A percentile compares a stretch with the other conserved stretches of the same genome.
Evolutionary conservation across 2,113 vertebrate species (phyloP).

Genomic region (Reinhardtius hippoglossoides): DNA sequence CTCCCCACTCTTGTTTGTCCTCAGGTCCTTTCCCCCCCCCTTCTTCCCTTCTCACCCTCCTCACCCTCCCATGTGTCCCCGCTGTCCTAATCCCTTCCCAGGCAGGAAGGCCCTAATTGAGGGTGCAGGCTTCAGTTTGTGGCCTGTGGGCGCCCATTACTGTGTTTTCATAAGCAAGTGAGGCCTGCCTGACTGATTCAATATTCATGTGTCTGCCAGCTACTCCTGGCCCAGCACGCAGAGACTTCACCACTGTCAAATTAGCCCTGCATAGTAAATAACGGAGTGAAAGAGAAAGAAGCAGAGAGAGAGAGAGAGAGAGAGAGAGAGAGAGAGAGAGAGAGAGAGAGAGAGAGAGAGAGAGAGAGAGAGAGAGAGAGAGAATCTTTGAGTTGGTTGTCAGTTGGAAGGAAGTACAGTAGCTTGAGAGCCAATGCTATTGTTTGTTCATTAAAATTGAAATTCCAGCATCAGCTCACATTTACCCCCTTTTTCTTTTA

Average conservation of each 20-base stretch:
- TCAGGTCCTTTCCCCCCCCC: slow-evolving; percentile 81
- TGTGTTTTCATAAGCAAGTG: slow-evolving; percentile 90
- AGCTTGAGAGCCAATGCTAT: slow-evolving; percentile 68
- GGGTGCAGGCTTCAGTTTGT: slow-evolving; percentile 89
- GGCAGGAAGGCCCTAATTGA: slow-evolving; percentile 89
- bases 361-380: slow-evolving; percentile 49
- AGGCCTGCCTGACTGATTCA: slow-evolving; percentile 88
- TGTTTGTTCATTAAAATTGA: slow-evolving; percentile 77
- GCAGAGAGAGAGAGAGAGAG: slow-evolving; percentile 11
- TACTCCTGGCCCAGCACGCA: slow-evolving; percentile 83
- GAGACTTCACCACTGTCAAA: slow-evolving; percentile 84
- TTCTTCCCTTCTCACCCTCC: slow-evolving; percentile 80
- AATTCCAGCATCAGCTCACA: slow-evolving; percentile 63
- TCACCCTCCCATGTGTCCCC: slow-evolving; percentile 84
- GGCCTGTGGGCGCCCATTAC: slow-evolving; percentile 89
- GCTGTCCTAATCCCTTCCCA: slow-evolving; percentile 87
- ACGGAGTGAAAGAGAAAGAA: slow-evolving; percentile 60
- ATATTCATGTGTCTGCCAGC: slow-evolving; percentile 90
- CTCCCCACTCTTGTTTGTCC: slow-evolving; percentile 81
- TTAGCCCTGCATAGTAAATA: slow-evolving; percentile 88
- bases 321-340: not conserved
- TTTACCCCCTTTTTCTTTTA: slow-evolving; percentile 32
- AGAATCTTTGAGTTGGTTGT: slow-evolving; percentile 72
- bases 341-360: slow-evolving; percentile 46
- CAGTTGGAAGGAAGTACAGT: slow-evolving; percentile 79